Base-by-base conservation (phyloP, 2,113 vertebrate species). In the Sapayoa aenigma region DNA sequence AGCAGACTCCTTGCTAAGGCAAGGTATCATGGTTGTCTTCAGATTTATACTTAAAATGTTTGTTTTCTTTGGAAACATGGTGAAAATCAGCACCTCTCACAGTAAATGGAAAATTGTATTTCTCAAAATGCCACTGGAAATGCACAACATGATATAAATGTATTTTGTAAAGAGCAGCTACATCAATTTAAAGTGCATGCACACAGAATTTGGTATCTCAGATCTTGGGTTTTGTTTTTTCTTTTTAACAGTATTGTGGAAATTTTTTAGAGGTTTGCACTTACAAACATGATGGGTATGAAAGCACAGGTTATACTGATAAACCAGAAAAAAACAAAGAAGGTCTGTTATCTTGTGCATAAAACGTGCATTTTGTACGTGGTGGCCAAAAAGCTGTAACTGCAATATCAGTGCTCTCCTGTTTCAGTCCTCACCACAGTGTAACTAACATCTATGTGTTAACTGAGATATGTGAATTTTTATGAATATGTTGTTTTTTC, bases 51-150 rank as follows among this genome's bases (percentile, higher is more conserved):
- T 95, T 94, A 58, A 88, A 90, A 92, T 95, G 95, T 96, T 95
- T 96, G 87, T 97, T 95, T 96, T 95, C 90, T 94, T 83, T 88
- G 75, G 63, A 92, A 95, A 76, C 37, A 9, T 87, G 90, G 90
- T 95, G 87, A 82, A 94, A 96, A 93, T 23, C 85, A 90, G 93
- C 79, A 87, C 79, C 88, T 93, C 90, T 96, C 88, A 86, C 73
- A 92, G 90, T 94, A 95, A 96, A 90, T 90, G 94, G 65, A 95
- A 96, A 90, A 94, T 81, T 78, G 72, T 84, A 90, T 93, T 96
- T 87, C 82, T 92, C 92, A 90, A 91, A 96, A 97, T 96, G 87
- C 90, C 88, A 81, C 94, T 96, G 92, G 69, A 91, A 96, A 88
- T 92, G 94, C 86, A 94, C 75, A 94, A 94, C 90, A 90, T 89